Percentiles rank a stretch among this genome's conserved stretches.
These are phyloP conservation scores for Phaonia tiefii DNA, from an alignment of 2,888 invertebrate genomes.

Conservation along the genomic window DNA sequence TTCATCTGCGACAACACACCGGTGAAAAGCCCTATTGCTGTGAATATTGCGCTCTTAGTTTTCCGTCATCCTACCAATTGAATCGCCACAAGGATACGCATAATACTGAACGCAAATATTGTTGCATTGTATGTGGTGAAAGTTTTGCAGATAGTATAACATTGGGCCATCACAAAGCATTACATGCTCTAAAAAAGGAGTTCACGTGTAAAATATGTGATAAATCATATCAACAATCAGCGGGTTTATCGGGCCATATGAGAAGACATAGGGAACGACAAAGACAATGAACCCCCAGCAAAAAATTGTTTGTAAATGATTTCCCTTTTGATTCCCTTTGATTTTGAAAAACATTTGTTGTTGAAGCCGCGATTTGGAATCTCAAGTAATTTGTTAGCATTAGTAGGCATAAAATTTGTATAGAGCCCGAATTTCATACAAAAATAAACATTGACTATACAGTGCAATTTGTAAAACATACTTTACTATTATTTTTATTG, in stretches of 20 bases:
- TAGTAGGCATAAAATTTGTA: too few relatives aligned
- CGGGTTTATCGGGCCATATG: constrained; percentile 74
- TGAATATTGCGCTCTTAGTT: constrained; percentile 62
- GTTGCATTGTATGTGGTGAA: constrained; percentile 71
- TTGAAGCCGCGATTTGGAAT: too few relatives aligned
- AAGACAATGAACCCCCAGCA: too few relatives aligned
- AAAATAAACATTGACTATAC: too few relatives aligned
- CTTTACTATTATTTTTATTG: too few relatives aligned
- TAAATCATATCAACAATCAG: constrained; percentile 73
- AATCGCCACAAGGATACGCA: constrained; percentile 55
- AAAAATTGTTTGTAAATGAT: too few relatives aligned
- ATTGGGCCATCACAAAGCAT: constrained; percentile 71
- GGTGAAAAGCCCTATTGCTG: constrained; percentile 74
- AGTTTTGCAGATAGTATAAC: constrained; percentile 72
- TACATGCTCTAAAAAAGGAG: constrained; percentile 71
- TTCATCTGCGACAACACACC: constrained; percentile 74
- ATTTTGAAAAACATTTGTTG: too few relatives aligned
- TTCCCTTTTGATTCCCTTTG: too few relatives aligned
- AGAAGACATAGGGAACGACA: constrained; percentile 65
- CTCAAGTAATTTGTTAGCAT: too few relatives aligned
- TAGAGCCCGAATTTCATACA: too few relatives aligned
- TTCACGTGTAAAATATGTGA: constrained; percentile 74
- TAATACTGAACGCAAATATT: constrained; percentile 51
- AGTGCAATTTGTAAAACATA: too few relatives aligned
- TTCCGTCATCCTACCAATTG: constrained; percentile 65